A percentile compares a stretch with the other conserved stretches of the same genome.
Conservation (phyloP, 2,888 invertebrate species). For the Athalia rosae region DNA sequence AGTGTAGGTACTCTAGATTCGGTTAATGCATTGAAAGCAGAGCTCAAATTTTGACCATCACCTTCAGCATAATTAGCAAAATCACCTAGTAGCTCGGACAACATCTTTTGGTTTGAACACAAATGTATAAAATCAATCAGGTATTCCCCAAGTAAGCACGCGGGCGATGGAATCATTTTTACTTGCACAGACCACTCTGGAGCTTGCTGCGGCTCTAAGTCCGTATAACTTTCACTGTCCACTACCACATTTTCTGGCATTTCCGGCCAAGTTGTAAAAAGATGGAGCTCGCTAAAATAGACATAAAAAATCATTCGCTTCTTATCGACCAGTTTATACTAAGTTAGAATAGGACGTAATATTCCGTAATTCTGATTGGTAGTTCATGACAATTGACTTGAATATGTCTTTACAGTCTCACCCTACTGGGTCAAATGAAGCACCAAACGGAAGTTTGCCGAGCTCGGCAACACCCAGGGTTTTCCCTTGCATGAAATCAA, state of each 20-base stretch:
- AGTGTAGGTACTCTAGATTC: conserved; percentile 84
- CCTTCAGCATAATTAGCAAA: conserved; percentile 67
- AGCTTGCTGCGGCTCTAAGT: conserved; percentile 89
- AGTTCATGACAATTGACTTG: neutral
- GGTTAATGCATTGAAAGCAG: conserved; percentile 81
- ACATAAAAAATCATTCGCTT: conserved; percentile 4
- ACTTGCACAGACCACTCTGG: conserved; percentile 86
- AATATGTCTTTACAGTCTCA: conserved; percentile 56
- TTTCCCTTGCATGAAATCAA: conserved; percentile 76
- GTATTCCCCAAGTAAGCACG: conserved; percentile 86
- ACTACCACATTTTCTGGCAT: conserved; percentile 90
- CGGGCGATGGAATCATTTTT: conserved; percentile 81
- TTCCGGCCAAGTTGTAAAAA: conserved; percentile 91
- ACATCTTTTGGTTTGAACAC: conserved; percentile 75
- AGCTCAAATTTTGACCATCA: conserved; percentile 69
- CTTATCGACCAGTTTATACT: neutral
- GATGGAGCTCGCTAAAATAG: conserved; percentile 79
- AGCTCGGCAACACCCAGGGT: conserved; percentile 75
- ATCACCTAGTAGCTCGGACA: conserved; percentile 77
- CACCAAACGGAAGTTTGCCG: conserved; percentile 87
- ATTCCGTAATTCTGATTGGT: conserved; percentile 4
- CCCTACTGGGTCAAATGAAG: conserved; percentile 86
- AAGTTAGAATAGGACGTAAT: neutral
- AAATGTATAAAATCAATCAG: conserved; percentile 83
- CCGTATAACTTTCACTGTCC: conserved; percentile 91